Evolutionary conservation across 2,113 vertebrate species (phyloP).

Genomic region (Calypte anna): DNA sequence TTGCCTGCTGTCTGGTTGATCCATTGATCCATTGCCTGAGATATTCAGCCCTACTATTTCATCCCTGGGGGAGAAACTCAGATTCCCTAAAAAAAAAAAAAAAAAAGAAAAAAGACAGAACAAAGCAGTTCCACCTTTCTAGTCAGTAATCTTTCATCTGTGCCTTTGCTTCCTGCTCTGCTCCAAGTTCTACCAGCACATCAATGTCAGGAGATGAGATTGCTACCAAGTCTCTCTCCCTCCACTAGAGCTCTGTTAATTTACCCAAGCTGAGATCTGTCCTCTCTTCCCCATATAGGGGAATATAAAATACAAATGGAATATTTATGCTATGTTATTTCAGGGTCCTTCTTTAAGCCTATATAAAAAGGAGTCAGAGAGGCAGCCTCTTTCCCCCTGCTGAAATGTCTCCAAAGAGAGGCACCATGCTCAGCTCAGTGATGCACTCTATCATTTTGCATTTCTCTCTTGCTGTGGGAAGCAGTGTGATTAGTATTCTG

Average conservation of each 20-base stretch:
- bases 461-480: conserved; percentile 36
- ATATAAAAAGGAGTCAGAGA: not conserved
- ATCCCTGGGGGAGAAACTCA: not conserved
- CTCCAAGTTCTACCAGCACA: not conserved
- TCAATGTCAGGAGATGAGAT: not conserved
- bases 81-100: not conserved
- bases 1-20: not conserved
- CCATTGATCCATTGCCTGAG: not conserved
- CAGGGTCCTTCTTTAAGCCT: not conserved
- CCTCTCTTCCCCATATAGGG: not conserved
- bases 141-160: not conserved
- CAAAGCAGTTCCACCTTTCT: not conserved
- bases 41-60: not conserved
- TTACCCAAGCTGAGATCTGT: not conserved
- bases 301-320: not conserved
- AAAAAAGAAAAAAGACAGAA: not conserved
- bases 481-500: conserved; percentile 48
- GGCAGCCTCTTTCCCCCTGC: not conserved
- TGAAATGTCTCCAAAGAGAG: not conserved
- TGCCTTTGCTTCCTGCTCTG: not conserved
- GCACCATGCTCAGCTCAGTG: not conserved
- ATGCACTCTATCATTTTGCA: not conserved
- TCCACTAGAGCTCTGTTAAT: not conserved
- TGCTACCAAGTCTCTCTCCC: not conserved
- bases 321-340: not conserved